A percentile compares a stretch with the other conserved stretches of the same genome.
Evolutionary conservation across 2,888 invertebrate species (phyloP).

Genomic region (Trisateles emortualis): DNA sequence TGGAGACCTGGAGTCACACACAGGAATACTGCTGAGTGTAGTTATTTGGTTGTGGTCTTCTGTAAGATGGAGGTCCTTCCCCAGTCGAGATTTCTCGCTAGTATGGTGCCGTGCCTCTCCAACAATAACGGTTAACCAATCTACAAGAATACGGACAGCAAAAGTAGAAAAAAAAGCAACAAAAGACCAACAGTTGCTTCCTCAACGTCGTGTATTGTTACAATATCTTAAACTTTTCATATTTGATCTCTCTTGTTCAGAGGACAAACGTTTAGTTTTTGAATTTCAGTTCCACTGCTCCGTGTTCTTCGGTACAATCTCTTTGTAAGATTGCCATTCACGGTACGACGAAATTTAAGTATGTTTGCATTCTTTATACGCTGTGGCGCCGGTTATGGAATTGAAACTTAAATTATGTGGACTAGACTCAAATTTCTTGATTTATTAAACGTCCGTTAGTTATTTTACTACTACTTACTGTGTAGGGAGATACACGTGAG

Average conservation of each 20-base stretch:
- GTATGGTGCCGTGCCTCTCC: too few relatives aligned
- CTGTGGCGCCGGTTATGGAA: conserved; percentile 14
- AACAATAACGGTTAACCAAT: too few relatives aligned
- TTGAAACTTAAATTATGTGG: too few relatives aligned
- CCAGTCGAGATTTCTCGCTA: too few relatives aligned
- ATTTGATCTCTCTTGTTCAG: conserved; percentile 55
- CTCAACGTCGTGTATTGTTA: conserved; percentile 41
- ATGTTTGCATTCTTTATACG: conserved; percentile 33
- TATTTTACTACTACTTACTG: too few relatives aligned
- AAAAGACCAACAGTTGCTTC: conserved; percentile 33
- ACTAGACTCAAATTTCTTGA: too few relatives aligned
- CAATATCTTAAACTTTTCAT: conserved; percentile 50
- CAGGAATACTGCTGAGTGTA: too few relatives aligned
- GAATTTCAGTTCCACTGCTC: conserved; percentile 53
- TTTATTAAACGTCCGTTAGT: too few relatives aligned
- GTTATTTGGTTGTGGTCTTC: too few relatives aligned
- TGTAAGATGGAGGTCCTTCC: too few relatives aligned
- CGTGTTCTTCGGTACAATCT: conserved; percentile 58
- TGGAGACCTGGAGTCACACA: too few relatives aligned
- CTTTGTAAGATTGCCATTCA: conserved; percentile 47
- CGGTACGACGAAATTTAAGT: conserved; percentile 31
- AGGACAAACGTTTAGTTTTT: conserved; percentile 58
- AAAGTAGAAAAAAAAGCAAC: conserved; percentile 20
- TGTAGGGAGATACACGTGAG: too few relatives aligned
- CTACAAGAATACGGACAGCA: neutral